Evolutionary conservation across 2,888 invertebrate species (phyloP).

Genomic region (Epistrophella euchroma): DNA sequence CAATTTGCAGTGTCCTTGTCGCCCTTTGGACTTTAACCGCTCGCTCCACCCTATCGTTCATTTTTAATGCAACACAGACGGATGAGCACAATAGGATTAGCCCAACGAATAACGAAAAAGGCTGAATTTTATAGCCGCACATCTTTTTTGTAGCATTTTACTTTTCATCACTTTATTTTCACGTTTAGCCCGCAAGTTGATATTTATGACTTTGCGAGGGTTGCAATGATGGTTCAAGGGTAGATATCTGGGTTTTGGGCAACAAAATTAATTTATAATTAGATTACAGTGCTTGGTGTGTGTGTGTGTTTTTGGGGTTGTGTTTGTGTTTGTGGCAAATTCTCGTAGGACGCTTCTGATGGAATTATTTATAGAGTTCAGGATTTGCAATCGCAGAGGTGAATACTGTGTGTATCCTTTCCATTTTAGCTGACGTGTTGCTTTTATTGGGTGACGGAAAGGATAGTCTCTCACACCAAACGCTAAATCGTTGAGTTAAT

Average conservation of each 20-base stretch:
- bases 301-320: slow-evolving; percentile 14
- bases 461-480: slow-evolving; percentile 5
- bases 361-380: slow-evolving; percentile 68
- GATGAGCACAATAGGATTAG: slow-evolving; percentile 73
- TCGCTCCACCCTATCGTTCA: slow-evolving; percentile 56
- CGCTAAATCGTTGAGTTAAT: slow-evolving; percentile 53
- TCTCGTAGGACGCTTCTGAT: slow-evolving; percentile 42
- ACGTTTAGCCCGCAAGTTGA: slow-evolving; percentile 65
- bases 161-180: slow-evolving; percentile 73
- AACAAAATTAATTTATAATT: slow-evolving; percentile 74
- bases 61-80: slow-evolving; percentile 72
- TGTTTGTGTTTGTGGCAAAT: background rate
- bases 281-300: slow-evolving; percentile 49
- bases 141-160: slow-evolving; percentile 44
- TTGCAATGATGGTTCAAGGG: slow-evolving; percentile 35
- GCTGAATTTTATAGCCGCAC: slow-evolving; percentile 54
- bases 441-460: background rate
- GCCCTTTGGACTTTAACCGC: slow-evolving; percentile 52
- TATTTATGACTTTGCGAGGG: slow-evolving; percentile 66
- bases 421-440: slow-evolving; percentile 34
- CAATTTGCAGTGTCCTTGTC: slow-evolving; percentile 53
- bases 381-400: slow-evolving; percentile 25
- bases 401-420: slow-evolving; percentile 10
- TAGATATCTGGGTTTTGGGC: slow-evolving; percentile 43
- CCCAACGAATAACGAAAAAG: slow-evolving; percentile 34